Evolutionary conservation across 1,140 invertebrate species (phyloP), one percentile per base, ranked within the genome.

Genomic region (Tyrophagus putrescentiae): DNA sequence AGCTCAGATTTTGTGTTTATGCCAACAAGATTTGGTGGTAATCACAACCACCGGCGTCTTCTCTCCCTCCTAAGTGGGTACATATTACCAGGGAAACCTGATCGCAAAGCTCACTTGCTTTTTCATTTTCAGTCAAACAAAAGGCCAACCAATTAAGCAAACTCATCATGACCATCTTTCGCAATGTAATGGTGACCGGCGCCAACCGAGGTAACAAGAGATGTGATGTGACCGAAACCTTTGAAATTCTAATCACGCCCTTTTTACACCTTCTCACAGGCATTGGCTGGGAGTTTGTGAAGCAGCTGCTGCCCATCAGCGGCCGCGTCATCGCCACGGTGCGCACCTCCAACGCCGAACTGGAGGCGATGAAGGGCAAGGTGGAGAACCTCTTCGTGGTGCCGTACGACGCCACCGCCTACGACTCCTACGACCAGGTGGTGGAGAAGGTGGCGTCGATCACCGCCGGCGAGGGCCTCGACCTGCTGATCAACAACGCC

Each of bases 401-500:
- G 44, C 11, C 1, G 25, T 32, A 45, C 5, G 64, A 68, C 65
- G 58, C 64, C 3, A 50, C 21, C 21, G 62, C 67, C 52, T 65
- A 64, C 60, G 48, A 25, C 32, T 56, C 44, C 31, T 66, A 65
- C 48, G 32, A 34, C 7, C 27, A 32, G n/a, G 9, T 64, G 9
- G 62, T 59, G 57, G 16, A 45, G 53, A 11, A 60, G 23, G 62
- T 68, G 4, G 32, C 60, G 25, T 34, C 65, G 65, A 76, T 61
- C 36, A 77, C 85, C 1, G 78, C 80, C 48, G 75, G 79, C 11
- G 67, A 75, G 50, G 87, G 87, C 4, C 71, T 92, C 0, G 88
- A 89, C 71, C 75, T 90, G 23, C 72, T 93, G 0, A 80, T 91
- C 41, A 92, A 91, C 68, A 92, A 89, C 76, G 87, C 87, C 39